phyloP scores from a whole-genome alignment of 2,113 vertebrate genomes.

The Cisticola juncidis region DNA sequence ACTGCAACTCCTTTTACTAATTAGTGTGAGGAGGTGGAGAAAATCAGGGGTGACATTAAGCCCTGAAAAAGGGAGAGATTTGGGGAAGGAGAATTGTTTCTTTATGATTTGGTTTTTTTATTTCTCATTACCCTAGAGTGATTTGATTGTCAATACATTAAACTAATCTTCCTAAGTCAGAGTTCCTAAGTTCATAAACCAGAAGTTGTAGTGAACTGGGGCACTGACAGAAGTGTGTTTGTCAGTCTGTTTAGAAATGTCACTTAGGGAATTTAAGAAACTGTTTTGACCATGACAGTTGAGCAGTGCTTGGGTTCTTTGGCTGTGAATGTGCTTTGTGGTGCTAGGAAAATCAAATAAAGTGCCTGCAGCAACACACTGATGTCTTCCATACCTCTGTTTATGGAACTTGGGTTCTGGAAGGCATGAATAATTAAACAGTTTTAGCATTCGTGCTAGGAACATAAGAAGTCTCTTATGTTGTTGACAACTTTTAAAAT shows the following conservation, averaged over 20 bases:
- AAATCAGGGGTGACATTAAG: background rate
- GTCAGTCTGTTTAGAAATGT: background rate
- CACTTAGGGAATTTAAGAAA: background rate
- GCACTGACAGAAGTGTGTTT: background rate
- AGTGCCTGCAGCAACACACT: background rate
- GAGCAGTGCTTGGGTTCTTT: background rate
- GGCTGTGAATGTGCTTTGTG: background rate
- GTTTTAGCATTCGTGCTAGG: background rate
- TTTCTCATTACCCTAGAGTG: background rate
- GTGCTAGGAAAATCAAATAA: background rate
- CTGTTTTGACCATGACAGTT: background rate
- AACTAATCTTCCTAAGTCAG: background rate
- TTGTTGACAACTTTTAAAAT: background rate
- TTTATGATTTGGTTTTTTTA: background rate
- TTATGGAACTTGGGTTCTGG: background rate
- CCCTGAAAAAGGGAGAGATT: background rate
- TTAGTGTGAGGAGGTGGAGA: background rate
- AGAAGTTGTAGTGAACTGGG: background rate
- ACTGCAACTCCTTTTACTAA: accelerated
- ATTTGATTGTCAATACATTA: background rate
- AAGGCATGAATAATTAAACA: background rate
- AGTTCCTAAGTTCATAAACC: background rate
- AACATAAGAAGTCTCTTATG: background rate
- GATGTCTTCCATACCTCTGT: background rate
- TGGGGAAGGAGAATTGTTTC: background rate